Evolutionary conservation across 2,888 invertebrate species (phyloP).

Genomic region (Troilus luridus): DNA sequence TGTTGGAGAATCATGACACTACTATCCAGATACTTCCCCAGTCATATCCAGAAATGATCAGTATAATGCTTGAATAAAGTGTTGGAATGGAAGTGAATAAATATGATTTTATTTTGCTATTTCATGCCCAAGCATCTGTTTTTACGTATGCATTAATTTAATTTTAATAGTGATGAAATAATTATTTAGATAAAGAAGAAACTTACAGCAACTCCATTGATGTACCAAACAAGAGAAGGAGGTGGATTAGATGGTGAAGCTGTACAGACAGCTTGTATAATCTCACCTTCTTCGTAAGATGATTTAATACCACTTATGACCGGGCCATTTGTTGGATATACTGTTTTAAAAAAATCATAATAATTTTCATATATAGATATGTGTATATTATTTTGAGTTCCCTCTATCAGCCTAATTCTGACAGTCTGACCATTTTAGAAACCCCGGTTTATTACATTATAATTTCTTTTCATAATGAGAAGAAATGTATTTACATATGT

Average conservation of each 20-base stretch:
- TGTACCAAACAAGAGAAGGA: constrained; percentile 57
- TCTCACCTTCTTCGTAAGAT: constrained; percentile 59
- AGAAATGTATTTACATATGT: too few relatives aligned
- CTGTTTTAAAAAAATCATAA: background rate
- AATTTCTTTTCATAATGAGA: background rate
- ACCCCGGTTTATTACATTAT: background rate
- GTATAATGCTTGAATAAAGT: too few relatives aligned
- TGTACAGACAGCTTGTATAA: constrained; percentile 60
- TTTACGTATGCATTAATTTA: background rate
- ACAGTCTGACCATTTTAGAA: background rate
- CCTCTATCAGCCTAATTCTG: too few relatives aligned
- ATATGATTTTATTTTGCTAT: background rate
- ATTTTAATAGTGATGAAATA: background rate
- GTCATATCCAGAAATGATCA: too few relatives aligned
- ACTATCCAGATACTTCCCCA: too few relatives aligned
- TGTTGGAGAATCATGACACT: too few relatives aligned
- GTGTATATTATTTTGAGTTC: too few relatives aligned
- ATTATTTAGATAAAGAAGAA: background rate
- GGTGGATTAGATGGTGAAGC: constrained; percentile 62
- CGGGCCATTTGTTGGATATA: constrained; percentile 59
- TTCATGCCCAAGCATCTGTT: too few relatives aligned
- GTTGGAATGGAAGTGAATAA: background rate
- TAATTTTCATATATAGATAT: background rate
- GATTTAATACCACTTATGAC: constrained; percentile 60
- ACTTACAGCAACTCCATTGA: constrained; percentile 61